Percentiles rank a stretch among this genome's conserved stretches.
phyloP scores from a whole-genome alignment of 2,113 vertebrate genomes.

The Apteryx mantelli region DNA sequence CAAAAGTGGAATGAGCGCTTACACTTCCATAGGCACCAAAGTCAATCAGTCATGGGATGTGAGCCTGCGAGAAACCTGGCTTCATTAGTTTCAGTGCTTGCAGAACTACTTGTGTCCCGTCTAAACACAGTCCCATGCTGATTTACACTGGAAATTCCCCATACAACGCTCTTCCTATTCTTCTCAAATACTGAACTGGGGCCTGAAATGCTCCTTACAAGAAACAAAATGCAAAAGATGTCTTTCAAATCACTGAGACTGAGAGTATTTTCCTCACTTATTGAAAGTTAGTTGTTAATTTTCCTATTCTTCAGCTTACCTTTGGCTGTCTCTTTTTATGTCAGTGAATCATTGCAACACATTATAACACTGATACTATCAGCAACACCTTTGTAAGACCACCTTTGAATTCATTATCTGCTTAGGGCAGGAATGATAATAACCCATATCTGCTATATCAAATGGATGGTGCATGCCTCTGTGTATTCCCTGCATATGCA shows the following conservation, averaged over 20 bases:
- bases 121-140: not conserved
- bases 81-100: not conserved
- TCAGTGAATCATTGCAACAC: not conserved
- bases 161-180: not conserved
- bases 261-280: not conserved
- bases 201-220: not conserved
- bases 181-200: not conserved
- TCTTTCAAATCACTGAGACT: not conserved
- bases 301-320: not conserved
- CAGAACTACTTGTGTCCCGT: not conserved
- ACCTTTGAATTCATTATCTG: not conserved
- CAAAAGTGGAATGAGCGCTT: not conserved
- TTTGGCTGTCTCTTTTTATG: not conserved
- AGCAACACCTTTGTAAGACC: not conserved
- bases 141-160: slow-evolving; percentile 33
- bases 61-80: not conserved
- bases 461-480: not conserved
- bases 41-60: not conserved
- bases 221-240: not conserved
- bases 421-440: not conserved
- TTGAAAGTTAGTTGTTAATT: not conserved
- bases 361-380: not conserved
- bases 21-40: not conserved
- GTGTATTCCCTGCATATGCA: not conserved
- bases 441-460: not conserved